Evolutionary conservation across 2,797 vertebrate species (phyloP).

Genomic region (Enteromius afrohamiltoni): DNA sequence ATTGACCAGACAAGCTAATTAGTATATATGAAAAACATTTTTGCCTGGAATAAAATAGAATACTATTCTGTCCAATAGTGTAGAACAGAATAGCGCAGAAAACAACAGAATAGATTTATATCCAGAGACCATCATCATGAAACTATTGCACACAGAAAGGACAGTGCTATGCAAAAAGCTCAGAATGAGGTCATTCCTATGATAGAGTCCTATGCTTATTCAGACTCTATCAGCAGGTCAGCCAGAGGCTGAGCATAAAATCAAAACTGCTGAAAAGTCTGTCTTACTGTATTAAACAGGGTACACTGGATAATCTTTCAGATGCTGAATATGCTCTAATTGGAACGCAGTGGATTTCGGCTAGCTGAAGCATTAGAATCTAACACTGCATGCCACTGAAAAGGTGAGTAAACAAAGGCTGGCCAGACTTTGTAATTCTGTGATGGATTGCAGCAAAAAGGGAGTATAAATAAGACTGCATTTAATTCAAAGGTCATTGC

Average conservation of each 20-base stretch:
- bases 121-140: neutral
- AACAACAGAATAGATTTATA: neutral
- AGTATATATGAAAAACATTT: neutral
- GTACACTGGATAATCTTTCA: conserved; percentile 12
- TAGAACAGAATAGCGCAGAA: neutral
- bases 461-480: conserved; percentile 12
- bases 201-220: conserved; percentile 64
- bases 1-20: neutral
- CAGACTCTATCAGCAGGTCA: conserved; percentile 22
- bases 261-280: neutral
- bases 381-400: neutral
- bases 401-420: conserved; percentile 70
- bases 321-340: conserved; percentile 12
- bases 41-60: neutral
- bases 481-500: conserved; percentile 13
- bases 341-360: neutral
- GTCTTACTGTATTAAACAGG: neutral
- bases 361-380: conserved; percentile 3
- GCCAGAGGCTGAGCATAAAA: neutral
- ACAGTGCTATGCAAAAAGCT: conserved; percentile 8
- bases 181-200: conserved; percentile 52
- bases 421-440: conserved; percentile 83
- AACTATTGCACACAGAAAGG: neutral
- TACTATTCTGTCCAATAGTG: neutral
- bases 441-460: conserved; percentile 67